A percentile compares a stretch with the other conserved stretches of the same genome.
phyloP scores from a whole-genome alignment of 2,797 vertebrate genomes.

The Trachops cirrhosus region DNA sequence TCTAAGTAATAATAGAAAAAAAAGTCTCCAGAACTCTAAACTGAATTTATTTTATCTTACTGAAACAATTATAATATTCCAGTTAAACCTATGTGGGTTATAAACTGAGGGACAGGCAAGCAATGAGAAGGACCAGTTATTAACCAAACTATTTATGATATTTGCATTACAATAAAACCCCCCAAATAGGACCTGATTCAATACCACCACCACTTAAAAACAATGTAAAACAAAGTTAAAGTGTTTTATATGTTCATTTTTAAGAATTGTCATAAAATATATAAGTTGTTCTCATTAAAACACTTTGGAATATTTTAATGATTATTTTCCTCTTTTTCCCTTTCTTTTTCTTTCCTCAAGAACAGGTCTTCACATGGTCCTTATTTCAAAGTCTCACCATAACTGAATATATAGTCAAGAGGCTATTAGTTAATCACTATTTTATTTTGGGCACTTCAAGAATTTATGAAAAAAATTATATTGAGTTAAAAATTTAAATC shows the following conservation, averaged over 20 bases:
- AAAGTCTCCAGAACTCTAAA: not conserved
- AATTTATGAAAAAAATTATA: not conserved
- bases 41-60: not conserved
- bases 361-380: accelerated
- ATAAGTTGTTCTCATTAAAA: not conserved
- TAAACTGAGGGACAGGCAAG: not conserved
- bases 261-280: not conserved
- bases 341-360: not conserved
- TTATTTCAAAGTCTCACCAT: not conserved
- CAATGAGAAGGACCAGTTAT: not conserved
- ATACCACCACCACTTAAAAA: not conserved
- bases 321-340: not conserved
- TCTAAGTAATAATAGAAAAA: not conserved
- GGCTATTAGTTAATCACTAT: not conserved
- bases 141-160: not conserved
- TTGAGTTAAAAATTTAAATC: not conserved
- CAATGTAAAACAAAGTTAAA: not conserved
- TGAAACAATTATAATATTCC: not conserved
- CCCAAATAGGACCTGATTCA: not conserved
- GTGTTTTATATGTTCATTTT: not conserved
- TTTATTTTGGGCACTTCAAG: not conserved
- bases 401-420: not conserved
- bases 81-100: not conserved
- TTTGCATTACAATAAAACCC: not conserved
- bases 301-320: not conserved